Evolutionary conservation across 2,797 vertebrate genomes (phyloP), one percentile per base, ranked within the genome.

Genomic region (Paratrypauchen microcephalus): DNA sequence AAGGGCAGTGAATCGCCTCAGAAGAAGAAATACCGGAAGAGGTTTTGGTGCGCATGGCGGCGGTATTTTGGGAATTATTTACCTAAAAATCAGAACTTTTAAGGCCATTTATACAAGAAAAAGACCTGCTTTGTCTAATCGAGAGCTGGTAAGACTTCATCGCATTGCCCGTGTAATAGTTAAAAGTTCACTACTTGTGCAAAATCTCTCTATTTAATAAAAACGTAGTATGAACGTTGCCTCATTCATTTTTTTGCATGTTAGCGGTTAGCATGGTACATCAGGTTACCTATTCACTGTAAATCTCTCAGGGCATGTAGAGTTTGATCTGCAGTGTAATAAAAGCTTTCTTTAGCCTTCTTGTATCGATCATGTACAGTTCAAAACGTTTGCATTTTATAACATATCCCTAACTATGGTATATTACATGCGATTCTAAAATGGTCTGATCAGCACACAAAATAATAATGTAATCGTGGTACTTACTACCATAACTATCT

Each of bases 21-120:
- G 84, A 89, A 81, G 73, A 89, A 84, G 71, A 86, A 67, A 65
- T 70, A 3, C 69, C 77, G 80, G 81, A 81, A 84, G 75, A 65
- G 70, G 54, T 0, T 72, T 69, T 71, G 36, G 18, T 78, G 70
- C 88, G 92, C 92, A 88, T 91, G 92, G 90, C 85, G 92, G 90
- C 84, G 85, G 55, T 82, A 32, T 70, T 86, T 82, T 63, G 71
- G 75, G 83, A 74, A 65, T 70, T 60, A 58, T 76, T 79, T 63
- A 13, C 79, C 28, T 0, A 58, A 12, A 68, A 1, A 47, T 1
- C 24, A 0, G 0, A 1, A n/a, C 18, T 24, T 57, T 73, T 57
- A 16, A 52, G 65, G 47, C 16, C 16, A n/a, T 57, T 5, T 1
- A 50, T 39, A 6, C 7, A 16, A 57, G 50, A 15, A n/a, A 28